These are phyloP conservation scores for Aromia moschata DNA, from an alignment of 2,888 invertebrate species.

Conservation along the genomic window DNA sequence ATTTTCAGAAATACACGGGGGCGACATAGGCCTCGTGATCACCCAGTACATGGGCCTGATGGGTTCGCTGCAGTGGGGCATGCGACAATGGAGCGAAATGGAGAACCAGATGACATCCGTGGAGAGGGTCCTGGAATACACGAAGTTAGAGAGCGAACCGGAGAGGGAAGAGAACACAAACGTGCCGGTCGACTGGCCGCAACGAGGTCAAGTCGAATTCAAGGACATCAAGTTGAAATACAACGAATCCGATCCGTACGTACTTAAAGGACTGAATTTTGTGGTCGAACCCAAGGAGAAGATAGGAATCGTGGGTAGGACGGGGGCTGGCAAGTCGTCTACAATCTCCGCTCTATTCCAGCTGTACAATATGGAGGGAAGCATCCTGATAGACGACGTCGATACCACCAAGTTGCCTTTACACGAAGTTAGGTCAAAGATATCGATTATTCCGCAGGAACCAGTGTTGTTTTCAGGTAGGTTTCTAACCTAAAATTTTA, in stretches of 20 bases:
- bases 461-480: slow-evolving; percentile 82
- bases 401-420: slow-evolving; percentile 77
- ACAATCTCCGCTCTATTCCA: slow-evolving; percentile 83
- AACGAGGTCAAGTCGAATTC: slow-evolving; percentile 75
- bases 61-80: slow-evolving; percentile 71
- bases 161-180: slow-evolving; percentile 42
- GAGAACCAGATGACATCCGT: slow-evolving; percentile 67
- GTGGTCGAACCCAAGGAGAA: slow-evolving; percentile 75
- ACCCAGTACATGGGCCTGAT: slow-evolving; percentile 79
- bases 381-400: slow-evolving; percentile 82
- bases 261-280: slow-evolving; percentile 77
- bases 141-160: slow-evolving; percentile 51
- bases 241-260: slow-evolving; percentile 73
- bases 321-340: slow-evolving; percentile 87
- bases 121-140: slow-evolving; percentile 53
- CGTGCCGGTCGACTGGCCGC: slow-evolving; percentile 78
- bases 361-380: slow-evolving; percentile 80
- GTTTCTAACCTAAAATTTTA: no score
- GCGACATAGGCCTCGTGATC: slow-evolving; percentile 81
- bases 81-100: slow-evolving; percentile 86
- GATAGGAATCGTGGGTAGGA: slow-evolving; percentile 83
- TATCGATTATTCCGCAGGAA: slow-evolving; percentile 89
- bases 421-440: slow-evolving; percentile 77
- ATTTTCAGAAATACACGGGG: slow-evolving; percentile 68
- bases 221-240: slow-evolving; percentile 77